Evolutionary conservation across 2,113 vertebrate species (phyloP), one percentile per base, ranked within the genome.

Genomic region (Crotalus horridus): DNA sequence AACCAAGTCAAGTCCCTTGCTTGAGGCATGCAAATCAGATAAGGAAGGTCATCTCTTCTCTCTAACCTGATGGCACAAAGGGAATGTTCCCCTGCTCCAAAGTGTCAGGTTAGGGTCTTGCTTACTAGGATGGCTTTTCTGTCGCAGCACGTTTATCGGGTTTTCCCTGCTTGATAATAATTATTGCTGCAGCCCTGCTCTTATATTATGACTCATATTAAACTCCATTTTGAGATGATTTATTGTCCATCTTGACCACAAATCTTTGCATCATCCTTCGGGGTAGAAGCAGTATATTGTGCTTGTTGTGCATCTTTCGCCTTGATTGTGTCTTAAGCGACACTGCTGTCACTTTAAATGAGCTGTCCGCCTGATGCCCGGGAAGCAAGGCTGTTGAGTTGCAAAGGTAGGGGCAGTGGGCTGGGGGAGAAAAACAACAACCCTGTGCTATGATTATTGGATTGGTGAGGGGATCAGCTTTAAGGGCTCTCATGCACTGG

Each of bases 371-470:
- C 48, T 85, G 88, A 92, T 4, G 26, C 69, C 55, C 69, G 6
- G 69, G 54, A 92, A 92, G 85, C 69, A 85, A 92, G 92, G 54
- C 54, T 92, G 48, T 89, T 26, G 69, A 89, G 69, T 92, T 17
- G 20, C 92, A 85, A 92, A 53, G 69, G 12, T 55, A 11, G 69
- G 69, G 92, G 88, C 39, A 54, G 85, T 43, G 17, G 29, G 26
- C 10, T n/a, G 13, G 8, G 33, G 58, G 61, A 5, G 7, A 53
- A 48, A n/a, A 61, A 20, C n/a, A 17, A 11, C 29, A 3, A 2
- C 7, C 15, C 33, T 9, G 1, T 81, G 33, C 33, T 43, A 10
- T 43, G 33, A 21, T 43, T 81, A 81, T 81, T 81, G 74, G 74
- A 81, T 46, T 92, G 33, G 26, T 29, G 87, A 81, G 51, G 26